These are phyloP conservation scores for Myripristis jacobus DNA, from an alignment of 2,797 vertebrate genomes.

Conservation along the genomic window DNA sequence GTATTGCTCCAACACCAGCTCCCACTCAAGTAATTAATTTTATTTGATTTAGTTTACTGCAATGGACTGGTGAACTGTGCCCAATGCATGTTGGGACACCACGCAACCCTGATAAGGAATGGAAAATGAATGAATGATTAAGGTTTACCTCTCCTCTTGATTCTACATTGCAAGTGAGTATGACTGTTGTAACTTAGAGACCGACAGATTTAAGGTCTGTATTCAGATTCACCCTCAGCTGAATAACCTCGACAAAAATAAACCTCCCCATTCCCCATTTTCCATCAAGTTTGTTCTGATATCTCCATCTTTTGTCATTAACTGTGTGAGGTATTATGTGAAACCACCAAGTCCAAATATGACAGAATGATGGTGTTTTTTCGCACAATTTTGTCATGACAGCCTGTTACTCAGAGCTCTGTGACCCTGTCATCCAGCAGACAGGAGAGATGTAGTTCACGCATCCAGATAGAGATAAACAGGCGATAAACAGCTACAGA, in stretches of 20 bases:
- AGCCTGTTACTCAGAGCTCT: slow-evolving; percentile 29
- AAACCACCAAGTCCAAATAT: neutral
- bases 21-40: neutral
- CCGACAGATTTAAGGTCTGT: neutral
- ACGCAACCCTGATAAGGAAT: no score
- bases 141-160: neutral
- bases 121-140: no score
- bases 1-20: no score
- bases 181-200: neutral
- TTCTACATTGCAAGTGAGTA: neutral
- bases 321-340: slow-evolving; percentile 8
- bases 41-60: neutral
- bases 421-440: slow-evolving; percentile 28
- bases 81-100: no score
- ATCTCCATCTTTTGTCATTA: slow-evolving; percentile 1
- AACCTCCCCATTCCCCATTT: neutral
- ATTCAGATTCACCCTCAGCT: neutral
- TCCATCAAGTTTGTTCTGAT: neutral
- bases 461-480: neutral
- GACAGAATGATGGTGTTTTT: neutral
- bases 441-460: slow-evolving; percentile 33
- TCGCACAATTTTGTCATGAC: slow-evolving; percentile 36
- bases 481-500: neutral
- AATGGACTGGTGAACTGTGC: no score
- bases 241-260: neutral